Evolutionary conservation across 2,113 vertebrate genomes (phyloP), one percentile per base, ranked within the genome.

Genomic region (Nothobranchius kuhntae): DNA sequence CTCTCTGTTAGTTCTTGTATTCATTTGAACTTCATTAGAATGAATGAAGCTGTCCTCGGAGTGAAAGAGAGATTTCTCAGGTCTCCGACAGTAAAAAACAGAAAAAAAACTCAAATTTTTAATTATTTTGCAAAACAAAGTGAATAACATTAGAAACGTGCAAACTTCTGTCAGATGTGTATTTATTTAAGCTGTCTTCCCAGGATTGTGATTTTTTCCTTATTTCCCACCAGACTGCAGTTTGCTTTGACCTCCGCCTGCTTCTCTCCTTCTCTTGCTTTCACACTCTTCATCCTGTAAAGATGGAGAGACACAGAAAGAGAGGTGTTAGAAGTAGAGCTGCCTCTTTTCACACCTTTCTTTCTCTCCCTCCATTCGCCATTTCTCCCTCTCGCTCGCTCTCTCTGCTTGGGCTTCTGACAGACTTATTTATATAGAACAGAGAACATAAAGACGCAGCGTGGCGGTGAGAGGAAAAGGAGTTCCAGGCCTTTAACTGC

Each of bases 291-390:
- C 68, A 46, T 87, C 81, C 77, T 83, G 79, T 71, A 79, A 78
- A 52, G 78, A 82, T 54, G 62, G 82, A 72, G 61, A 52, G 53
- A 71, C 50, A 57, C 40, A 64, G 68, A 75, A 80, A 78, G 76
- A 71, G 75, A 86, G 80, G 89, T 91, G 89, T 89, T 86, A 81
- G 69, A 89, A 85, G 86, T 78, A 59, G 78, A 83, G 81, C 88
- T 80, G 73, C 71, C 80, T 86, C 67, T 86, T 80, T 89, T 88
- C 88, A 86, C 89, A 87, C 87, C 72, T 83, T 66, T 11, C 36
- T 45, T 17, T 46, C 53, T 45, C 60, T 64, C 44, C 64, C 69
- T 51, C 9, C 59, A 62, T 66, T 74, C 65, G 3, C 78, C 71
- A 50, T 73, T 61, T 65, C 71, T 81, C 65, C 73, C 15, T 40